Conservation (phyloP, 2,113 vertebrate genomes). For the Halcyon malimbica region DNA sequence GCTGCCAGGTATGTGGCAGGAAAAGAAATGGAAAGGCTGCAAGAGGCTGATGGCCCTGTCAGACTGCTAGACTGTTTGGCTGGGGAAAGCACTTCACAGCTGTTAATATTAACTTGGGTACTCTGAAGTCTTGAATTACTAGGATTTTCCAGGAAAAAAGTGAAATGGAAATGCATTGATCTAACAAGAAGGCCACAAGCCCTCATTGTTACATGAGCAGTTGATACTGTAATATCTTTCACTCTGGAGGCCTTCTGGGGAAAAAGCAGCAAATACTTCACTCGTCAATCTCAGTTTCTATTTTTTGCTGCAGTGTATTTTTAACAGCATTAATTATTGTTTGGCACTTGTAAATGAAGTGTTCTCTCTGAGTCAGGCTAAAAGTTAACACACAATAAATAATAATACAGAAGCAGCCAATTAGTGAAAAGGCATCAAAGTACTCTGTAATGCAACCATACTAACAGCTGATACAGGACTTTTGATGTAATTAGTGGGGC, state of each 20-base stretch:
- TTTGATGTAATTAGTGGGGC: slow-evolving; percentile 17
- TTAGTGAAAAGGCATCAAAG: slow-evolving; percentile 16
- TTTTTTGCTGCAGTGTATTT: not conserved
- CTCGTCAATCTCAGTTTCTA: not conserved
- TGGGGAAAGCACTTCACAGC: not conserved
- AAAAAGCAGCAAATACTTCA: not conserved
- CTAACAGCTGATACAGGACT: not conserved
- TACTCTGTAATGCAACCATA: not conserved
- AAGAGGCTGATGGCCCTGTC: not conserved
- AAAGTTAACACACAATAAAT: not conserved
- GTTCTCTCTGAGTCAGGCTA: slow-evolving; percentile 27
- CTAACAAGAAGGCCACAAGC: not conserved
- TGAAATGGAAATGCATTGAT: not conserved
- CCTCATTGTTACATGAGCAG: rapidly evolving
- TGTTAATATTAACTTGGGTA: not conserved
- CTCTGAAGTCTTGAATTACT: not conserved
- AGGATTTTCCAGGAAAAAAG: not conserved
- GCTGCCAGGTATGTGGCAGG: not conserved
- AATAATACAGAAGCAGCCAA: slow-evolving; percentile 12
- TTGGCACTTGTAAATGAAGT: slow-evolving; percentile 8
- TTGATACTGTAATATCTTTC: not conserved
- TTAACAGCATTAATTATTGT: slow-evolving; percentile 40
- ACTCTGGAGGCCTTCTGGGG: not conserved
- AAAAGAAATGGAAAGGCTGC: not conserved
- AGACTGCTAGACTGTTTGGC: not conserved